These are phyloP conservation scores for Entomobrya multifasciata DNA, from an alignment of 2,888 invertebrate species.

Conservation along the genomic window DNA sequence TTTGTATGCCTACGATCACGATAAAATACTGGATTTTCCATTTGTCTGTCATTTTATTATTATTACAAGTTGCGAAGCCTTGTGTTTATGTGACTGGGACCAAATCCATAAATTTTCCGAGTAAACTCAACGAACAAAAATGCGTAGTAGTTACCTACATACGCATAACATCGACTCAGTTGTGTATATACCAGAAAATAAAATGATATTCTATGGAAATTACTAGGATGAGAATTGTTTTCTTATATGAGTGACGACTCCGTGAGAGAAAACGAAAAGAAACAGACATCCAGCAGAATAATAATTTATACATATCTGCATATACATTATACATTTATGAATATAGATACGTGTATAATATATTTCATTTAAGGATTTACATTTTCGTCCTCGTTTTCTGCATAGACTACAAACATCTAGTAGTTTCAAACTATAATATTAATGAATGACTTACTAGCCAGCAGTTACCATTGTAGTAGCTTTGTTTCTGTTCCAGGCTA, in stretches of 20 bases:
- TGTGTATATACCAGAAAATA: no score
- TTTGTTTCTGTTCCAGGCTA: not conserved
- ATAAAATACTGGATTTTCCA: slow-evolving; percentile 27
- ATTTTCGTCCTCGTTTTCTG: not conserved
- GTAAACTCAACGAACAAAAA: not conserved
- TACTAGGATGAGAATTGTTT: slow-evolving; percentile 32
- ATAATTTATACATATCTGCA: slow-evolving; percentile 31
- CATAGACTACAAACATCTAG: no score
- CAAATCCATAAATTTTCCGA: slow-evolving; percentile 59
- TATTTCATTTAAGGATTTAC: not conserved
- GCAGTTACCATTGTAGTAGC: not conserved
- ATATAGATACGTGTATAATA: not conserved
- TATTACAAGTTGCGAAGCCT: slow-evolving; percentile 21
- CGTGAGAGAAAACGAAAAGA: not conserved
- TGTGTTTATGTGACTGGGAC: slow-evolving; percentile 21
- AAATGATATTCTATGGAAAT: slow-evolving; percentile 37
- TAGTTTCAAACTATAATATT: not conserved
- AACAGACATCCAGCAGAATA: not conserved
- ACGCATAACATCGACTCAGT: no score
- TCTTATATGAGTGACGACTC: not conserved
- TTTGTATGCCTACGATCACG: not conserved
- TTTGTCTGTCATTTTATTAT: slow-evolving; percentile 51
- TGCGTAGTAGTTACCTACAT: slow-evolving; percentile 10
- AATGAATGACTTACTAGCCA: slow-evolving; percentile 29
- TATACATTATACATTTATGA: not conserved